phyloP scores from a whole-genome alignment of 2,888 invertebrate species.

The Miltochrista miniata region DNA sequence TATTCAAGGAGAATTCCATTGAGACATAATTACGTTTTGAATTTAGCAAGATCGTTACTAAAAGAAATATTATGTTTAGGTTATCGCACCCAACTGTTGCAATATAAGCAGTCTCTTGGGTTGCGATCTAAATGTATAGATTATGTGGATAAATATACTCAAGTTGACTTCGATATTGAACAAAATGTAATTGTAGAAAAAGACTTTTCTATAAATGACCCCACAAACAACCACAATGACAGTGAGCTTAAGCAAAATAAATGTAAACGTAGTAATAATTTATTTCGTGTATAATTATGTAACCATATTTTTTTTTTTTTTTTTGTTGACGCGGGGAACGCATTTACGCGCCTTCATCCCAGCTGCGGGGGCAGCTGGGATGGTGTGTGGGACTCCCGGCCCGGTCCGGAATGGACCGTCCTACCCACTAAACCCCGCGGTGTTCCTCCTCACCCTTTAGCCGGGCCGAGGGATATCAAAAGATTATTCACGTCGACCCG shows the following conservation, averaged over 20 bases:
- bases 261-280: not conserved
- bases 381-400: too few species aligned
- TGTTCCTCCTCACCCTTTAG: too few species aligned
- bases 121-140: not conserved
- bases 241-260: not conserved
- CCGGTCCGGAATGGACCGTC: too few species aligned
- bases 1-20: not conserved
- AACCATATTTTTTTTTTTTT: too few species aligned
- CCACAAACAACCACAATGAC: not conserved
- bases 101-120: not conserved
- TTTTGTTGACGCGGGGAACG: too few species aligned
- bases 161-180: not conserved
- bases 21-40: not conserved
- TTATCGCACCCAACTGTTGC: not conserved
- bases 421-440: too few species aligned
- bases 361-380: too few species aligned
- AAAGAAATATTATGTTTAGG: not conserved
- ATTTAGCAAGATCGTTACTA: not conserved
- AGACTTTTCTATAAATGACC: not conserved
- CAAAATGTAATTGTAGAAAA: not conserved
- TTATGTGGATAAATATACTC: not conserved
- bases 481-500: too few species aligned
- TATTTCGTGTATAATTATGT: not conserved
- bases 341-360: too few species aligned
- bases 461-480: too few species aligned